Base-by-base conservation (phyloP, 2,888 invertebrate species). In the Saturnia pavonia region DNA sequence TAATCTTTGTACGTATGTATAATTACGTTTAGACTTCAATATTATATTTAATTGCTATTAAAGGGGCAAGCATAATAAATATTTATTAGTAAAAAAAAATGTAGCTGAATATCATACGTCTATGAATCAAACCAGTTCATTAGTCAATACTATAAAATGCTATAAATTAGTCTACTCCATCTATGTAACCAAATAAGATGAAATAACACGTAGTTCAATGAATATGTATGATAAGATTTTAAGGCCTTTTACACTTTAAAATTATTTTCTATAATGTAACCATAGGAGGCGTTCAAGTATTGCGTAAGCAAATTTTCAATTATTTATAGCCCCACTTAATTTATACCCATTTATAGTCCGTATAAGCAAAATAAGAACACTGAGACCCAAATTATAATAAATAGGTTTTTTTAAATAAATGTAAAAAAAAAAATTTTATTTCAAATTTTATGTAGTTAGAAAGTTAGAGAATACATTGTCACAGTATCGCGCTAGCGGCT, bases 1-100 rank as follows among this genome's bases (percentile, higher is more conserved):
- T 14, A 54, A 65, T 70, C 34, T 66, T 11, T 48, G 42, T 63
- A 27, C 63, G 51, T 70, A 43, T 54, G 42, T 70, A 54, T 42
- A 54, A 54, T 67, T 70, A 70, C 43, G 67, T 16, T 25, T 25
- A 42, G 70, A 70, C 67, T 70, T 54, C 67, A 34, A 42, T 27
- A 22, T 14, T 60, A 27, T 25, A 60, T 27, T 60, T 25, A 65
- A 70, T 66, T 65, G 22, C 6, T 25, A 54, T 67, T 22, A n/a
- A 67, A 67, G 45, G 48, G 19, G 14, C 51, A 22, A 54, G 42
- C 7, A 57, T 63, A 69, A 65, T 67, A 54, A 66, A 42, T 42
- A 22, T 65, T 65, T 19, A 40, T 40, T 65, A 40, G 8, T 65
- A 65, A 65, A 65, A 65, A 65, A 40, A 40, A 2, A 34, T 65